phyloP scores from a whole-genome alignment of 2,888 invertebrate genomes.

The Biston stratarius region DNA sequence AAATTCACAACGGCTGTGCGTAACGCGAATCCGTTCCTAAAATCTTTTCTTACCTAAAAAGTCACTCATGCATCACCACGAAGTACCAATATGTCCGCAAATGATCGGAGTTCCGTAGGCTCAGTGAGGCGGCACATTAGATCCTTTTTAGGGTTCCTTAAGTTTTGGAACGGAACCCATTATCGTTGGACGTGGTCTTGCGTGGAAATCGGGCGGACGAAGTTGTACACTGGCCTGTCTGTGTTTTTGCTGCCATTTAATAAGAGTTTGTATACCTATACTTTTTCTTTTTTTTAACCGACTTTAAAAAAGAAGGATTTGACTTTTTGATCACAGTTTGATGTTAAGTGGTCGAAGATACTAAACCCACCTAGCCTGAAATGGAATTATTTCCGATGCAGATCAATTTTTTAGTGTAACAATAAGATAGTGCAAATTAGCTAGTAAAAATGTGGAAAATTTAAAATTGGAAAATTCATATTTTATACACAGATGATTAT shows the following conservation, averaged over 20 bases:
- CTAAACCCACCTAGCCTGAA: no score
- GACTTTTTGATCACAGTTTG: no score
- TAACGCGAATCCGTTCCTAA: constrained; percentile 10
- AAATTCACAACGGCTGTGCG: constrained; percentile 3
- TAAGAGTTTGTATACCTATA: not conserved
- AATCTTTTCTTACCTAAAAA: constrained; percentile 17
- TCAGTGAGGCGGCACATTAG: constrained; percentile 32
- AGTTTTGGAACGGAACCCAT: constrained; percentile 16
- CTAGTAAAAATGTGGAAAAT: no score
- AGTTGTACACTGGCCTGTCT: not conserved
- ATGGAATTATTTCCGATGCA: no score
- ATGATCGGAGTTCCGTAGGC: constrained; percentile 27
- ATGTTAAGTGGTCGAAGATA: no score
- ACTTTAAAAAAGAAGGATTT: no score
- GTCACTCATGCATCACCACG: constrained; percentile 27
- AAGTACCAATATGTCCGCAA: constrained; percentile 33
- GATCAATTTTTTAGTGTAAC: no score
- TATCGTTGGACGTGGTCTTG: constrained; percentile 10
- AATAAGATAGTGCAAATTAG: no score
- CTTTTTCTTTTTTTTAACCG: not conserved
- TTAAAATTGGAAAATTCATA: no score
- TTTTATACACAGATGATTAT: no score
- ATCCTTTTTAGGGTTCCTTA: constrained; percentile 33
- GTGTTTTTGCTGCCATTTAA: not conserved
- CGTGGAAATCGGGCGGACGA: constrained; percentile 4